Evolutionary conservation across 2,113 vertebrate species (phyloP).

Genomic region (Plecturocebus donacophilus): DNA sequence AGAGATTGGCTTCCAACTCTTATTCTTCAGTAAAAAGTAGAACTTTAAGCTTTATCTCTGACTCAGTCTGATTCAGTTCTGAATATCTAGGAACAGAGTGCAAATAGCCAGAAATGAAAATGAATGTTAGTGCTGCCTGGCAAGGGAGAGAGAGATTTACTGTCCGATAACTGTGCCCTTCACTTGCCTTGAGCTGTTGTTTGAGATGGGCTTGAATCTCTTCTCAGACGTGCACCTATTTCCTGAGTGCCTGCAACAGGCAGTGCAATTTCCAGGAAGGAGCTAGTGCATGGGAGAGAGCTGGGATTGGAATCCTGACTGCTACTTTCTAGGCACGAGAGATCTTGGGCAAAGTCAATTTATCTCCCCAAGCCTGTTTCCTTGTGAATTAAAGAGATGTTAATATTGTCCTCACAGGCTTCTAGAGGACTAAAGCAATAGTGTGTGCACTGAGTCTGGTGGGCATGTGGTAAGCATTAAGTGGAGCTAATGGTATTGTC

Average conservation of each 20-base stretch:
- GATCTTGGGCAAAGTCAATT: not conserved
- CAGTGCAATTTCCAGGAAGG: not conserved
- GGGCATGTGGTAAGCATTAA: not conserved
- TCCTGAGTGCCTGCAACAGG: not conserved
- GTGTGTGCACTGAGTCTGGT: not conserved
- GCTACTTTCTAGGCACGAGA: not conserved
- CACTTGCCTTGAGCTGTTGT: not conserved
- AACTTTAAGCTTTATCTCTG: not conserved
- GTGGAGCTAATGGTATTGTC: not conserved
- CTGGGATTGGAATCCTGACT: not conserved
- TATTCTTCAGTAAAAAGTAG: conserved; percentile 37
- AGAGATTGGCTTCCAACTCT: conserved; percentile 23
- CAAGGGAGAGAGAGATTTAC: not conserved
- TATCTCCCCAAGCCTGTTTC: not conserved
- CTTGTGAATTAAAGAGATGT: not conserved
- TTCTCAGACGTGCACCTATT: not conserved
- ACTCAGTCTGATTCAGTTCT: no score
- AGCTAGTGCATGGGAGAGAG: not conserved
- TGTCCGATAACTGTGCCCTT: not conserved
- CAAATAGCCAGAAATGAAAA: not conserved
- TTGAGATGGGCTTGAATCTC: not conserved
- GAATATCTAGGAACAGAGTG: not conserved
- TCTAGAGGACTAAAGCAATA: not conserved
- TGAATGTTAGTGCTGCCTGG: not conserved
- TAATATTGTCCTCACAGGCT: not conserved